Evolutionary conservation across 2,797 vertebrate genomes (phyloP), one percentile per base, ranked within the genome.

Genomic region (Microcaecilia unicolor): DNA sequence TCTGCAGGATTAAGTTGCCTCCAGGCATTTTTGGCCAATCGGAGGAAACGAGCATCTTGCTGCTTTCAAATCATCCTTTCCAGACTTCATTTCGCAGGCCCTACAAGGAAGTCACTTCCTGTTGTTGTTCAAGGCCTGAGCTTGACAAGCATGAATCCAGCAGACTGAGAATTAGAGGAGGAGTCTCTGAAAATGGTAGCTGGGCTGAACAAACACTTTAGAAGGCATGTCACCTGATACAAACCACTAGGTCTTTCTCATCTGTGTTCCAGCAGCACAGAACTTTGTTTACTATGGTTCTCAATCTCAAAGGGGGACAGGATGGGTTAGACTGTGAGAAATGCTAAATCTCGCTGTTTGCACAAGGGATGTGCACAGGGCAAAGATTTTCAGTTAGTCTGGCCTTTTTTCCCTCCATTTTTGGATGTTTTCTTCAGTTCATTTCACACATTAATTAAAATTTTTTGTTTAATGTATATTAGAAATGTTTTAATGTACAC

Each of bases 61-160:
- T 13, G 11, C 5, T 31, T 38, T 39, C n/a, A 41, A 18, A 33
- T n/a, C 14, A 18, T 13, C 32, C 10, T 14, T 39, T 49, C 44
- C 44, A 49, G 55, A 44, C 44, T 45, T 9, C 4, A 23, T 44
- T 39, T 3, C 9, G 3, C 19, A n/a, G n/a, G 57, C 60, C 56
- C 48, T 64, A 64, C 23, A 65, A 18, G 67, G 69, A 56, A 44
- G 30, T 10, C 16, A 22, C 48, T 74, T 78, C 76, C 70, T 50
- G 37, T 28, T 50, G 37, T 28, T 4, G 0, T 9, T 25, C 18
- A 31, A 42, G 31, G 41, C 34, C 30, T 5, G 15, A 25, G 14
- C 10, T 24, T 28, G 46, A 24, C 49, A 20, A 22, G 22, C 59
- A 26, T 25, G 32, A 30, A 34, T 17, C 25, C 25, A 34, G 22